Conservation (phyloP, 2,113 vertebrate species). For the Scolopax mira region DNA sequence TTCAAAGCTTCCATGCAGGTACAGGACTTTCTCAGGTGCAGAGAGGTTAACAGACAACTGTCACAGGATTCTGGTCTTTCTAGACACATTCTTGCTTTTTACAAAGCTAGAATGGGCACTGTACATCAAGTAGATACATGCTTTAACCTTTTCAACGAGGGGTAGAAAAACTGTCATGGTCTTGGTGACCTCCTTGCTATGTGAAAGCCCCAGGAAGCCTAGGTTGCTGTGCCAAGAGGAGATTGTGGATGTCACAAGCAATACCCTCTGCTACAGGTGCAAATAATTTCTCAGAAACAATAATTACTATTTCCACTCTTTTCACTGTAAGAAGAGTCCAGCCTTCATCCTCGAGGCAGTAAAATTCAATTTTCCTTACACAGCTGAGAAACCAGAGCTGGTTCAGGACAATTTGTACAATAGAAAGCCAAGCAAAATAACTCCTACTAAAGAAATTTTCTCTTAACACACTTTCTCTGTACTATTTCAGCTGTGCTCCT, state of each 20-base stretch:
- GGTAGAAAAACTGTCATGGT: rapidly evolving
- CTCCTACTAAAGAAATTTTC: not conserved
- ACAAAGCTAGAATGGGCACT: not conserved
- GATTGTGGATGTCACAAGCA: not conserved
- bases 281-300: not conserved
- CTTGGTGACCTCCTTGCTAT: not conserved
- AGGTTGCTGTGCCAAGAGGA: not conserved
- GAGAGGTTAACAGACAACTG: not conserved
- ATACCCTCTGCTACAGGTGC: not conserved
- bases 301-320: not conserved
- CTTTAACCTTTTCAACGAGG: not conserved
- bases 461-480: not conserved
- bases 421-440: not conserved
- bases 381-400: not conserved
- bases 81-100: not conserved
- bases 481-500: not conserved
- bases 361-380: not conserved
- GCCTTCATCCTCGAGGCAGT: not conserved
- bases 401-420: not conserved
- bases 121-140: not conserved
- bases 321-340: not conserved
- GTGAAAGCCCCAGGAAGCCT: not conserved
- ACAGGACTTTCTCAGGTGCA: not conserved
- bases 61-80: not conserved
- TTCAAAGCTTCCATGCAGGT: not conserved